Percentiles rank a stretch among this genome's conserved stretches.
Evolutionary conservation across 2,113 vertebrate species (phyloP).

Genomic region (Bubo scandiacus): DNA sequence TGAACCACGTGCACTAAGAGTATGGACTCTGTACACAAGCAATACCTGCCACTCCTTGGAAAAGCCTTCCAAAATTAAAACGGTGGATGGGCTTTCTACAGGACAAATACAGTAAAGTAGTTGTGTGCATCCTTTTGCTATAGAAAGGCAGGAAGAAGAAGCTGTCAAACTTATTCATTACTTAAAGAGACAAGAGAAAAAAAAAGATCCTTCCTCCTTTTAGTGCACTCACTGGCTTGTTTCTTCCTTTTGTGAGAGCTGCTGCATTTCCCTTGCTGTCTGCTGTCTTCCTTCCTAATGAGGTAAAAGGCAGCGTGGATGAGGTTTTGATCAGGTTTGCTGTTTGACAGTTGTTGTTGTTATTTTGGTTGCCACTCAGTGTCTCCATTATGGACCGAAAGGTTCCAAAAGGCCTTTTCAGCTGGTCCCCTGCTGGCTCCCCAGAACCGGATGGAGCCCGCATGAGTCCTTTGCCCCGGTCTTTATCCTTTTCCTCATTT

Average conservation of each 20-base stretch:
- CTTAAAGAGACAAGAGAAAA: background rate
- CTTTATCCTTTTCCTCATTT: slow-evolving; percentile 81
- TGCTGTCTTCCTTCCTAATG: slow-evolving; percentile 81
- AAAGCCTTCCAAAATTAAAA: background rate
- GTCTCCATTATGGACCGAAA: slow-evolving; percentile 97
- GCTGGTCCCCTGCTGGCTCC: slow-evolving; percentile 65
- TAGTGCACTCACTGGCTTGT: slow-evolving; percentile 82
- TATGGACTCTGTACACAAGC: background rate
- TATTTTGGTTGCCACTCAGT: slow-evolving; percentile 92
- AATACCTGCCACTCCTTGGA: background rate
- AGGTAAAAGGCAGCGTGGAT: slow-evolving; percentile 76
- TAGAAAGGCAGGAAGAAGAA: background rate
- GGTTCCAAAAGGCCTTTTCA: slow-evolving; percentile 89
- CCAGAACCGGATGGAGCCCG: slow-evolving; percentile 50
- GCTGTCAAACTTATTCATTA: background rate
- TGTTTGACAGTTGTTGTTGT: slow-evolving; percentile 84
- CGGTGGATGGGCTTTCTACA: background rate
- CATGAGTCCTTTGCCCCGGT: slow-evolving; percentile 64
- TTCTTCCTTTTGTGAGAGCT: slow-evolving; percentile 82
- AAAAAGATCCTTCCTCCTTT: slow-evolving; percentile 28
- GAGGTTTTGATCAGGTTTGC: slow-evolving; percentile 71
- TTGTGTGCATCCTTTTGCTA: background rate
- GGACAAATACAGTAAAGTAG: background rate
- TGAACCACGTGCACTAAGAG: background rate
- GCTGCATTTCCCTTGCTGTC: slow-evolving; percentile 78